Percentiles rank a stretch among this genome's conserved stretches.
Conservation (phyloP, 30 jellyfish, hydroid and myxozoan genomes). For the Chironex yamaguchii region DNA sequence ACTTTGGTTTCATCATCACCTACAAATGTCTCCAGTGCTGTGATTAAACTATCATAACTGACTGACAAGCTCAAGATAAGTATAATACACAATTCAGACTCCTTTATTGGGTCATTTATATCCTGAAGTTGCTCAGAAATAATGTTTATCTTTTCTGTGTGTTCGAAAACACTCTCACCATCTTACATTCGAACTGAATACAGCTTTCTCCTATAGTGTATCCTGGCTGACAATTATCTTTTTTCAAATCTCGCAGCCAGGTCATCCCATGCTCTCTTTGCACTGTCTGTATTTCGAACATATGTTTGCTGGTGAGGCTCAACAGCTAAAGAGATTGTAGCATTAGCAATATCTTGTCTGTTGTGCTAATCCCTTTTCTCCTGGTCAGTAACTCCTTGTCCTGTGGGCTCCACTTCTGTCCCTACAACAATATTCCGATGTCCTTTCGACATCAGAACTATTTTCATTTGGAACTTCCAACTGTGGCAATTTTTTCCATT, state of each 20-base stretch:
- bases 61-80: too few species aligned
- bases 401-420: slow-evolving; percentile 46
- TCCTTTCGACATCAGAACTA: slow-evolving; percentile 37
- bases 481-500: background rate
- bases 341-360: slow-evolving; percentile 5
- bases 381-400: background rate
- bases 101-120: too few species aligned
- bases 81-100: too few species aligned
- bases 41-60: too few species aligned
- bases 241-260: slow-evolving; percentile 1
- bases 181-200: slow-evolving; percentile 21
- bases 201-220: background rate
- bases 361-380: background rate
- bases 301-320: slow-evolving; percentile 11
- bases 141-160: background rate
- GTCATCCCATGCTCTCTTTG: slow-evolving; percentile 40
- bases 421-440: slow-evolving; percentile 28
- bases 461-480: slow-evolving; percentile 47
- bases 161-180: background rate
- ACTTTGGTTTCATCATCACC: too few species aligned
- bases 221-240: slow-evolving; percentile 6
- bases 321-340: slow-evolving; percentile 35
- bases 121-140: slow-evolving; percentile 12
- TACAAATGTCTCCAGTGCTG: too few species aligned
- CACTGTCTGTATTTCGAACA: slow-evolving; percentile 16